Evolutionary conservation across 2,797 vertebrate genomes (phyloP).

Genomic region (Alosa sapidissima): DNA sequence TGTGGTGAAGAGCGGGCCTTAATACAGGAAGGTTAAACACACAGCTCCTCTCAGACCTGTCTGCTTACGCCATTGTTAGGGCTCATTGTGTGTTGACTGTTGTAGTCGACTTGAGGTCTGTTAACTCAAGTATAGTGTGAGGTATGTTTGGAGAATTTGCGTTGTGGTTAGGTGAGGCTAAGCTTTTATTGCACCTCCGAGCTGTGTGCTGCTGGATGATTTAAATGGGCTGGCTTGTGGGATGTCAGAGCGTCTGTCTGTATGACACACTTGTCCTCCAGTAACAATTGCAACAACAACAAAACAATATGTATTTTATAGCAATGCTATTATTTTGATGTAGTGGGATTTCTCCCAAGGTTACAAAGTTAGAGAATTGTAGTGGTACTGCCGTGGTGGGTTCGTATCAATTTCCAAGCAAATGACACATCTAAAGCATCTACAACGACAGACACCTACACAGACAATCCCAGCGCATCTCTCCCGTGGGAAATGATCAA

Average conservation of each 20-base stretch:
- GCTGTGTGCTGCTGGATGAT: neutral
- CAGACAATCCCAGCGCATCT: conserved; percentile 7
- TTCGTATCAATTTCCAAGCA: neutral
- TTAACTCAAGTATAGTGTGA: neutral
- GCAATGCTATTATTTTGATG: conserved; percentile 47
- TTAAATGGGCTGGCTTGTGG: neutral
- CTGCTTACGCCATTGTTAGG: neutral
- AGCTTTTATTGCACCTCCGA: neutral
- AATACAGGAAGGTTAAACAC: neutral
- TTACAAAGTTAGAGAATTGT: conserved; percentile 63
- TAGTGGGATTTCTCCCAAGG: conserved; percentile 58
- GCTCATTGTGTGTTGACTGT: neutral
- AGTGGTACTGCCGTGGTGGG: neutral
- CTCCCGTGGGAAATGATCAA: conserved; percentile 62
- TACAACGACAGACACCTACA: conserved; percentile 12
- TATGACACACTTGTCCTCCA: neutral
- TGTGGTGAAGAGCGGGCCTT: neutral
- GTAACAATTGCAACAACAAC: neutral
- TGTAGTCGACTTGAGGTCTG: neutral
- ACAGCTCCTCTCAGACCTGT: neutral
- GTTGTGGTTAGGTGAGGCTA: neutral
- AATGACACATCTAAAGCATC: conserved; percentile 2
- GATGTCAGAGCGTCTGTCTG: neutral
- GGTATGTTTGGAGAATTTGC: neutral
- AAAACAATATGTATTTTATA: conserved; percentile 11